These are phyloP conservation scores for Drosophila pseudotalamancana DNA, from an alignment of 2,888 invertebrate species.

Conservation along the genomic window DNA sequence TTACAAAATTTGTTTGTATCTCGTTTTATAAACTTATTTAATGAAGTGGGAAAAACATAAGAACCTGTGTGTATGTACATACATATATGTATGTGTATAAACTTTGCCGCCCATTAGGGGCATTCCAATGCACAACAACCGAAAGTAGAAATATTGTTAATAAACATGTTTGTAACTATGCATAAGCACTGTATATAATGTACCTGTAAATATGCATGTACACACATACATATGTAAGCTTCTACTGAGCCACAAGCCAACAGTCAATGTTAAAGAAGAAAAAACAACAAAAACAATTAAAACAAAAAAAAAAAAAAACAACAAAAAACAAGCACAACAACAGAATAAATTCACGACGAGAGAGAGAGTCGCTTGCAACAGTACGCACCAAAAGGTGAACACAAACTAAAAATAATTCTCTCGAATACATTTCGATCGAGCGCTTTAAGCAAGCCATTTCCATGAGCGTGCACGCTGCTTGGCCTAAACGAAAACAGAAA, in stretches of 20 bases:
- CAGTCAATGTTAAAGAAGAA: conserved; percentile 7
- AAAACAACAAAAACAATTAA: background rate
- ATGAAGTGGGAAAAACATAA: no score
- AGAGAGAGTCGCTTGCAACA: conserved; percentile 44
- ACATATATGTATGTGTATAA: conserved; percentile 3
- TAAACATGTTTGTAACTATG: background rate
- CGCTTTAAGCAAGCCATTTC: conserved; percentile 48
- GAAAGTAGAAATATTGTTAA: conserved; percentile 17
- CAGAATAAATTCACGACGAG: conserved; percentile 1
- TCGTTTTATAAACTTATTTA: no score
- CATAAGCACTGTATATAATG: background rate
- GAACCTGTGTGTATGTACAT: background rate
- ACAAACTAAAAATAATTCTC: conserved; percentile 77
- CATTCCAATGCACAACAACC: conserved; percentile 18
- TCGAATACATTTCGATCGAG: conserved; percentile 51
- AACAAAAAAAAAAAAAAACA: background rate
- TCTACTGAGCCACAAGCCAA: conserved; percentile 7
- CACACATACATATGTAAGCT: background rate
- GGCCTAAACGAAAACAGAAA: conserved; percentile 16
- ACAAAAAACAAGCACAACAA: conserved; percentile 8
- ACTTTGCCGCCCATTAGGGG: no score
- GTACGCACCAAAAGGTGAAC: conserved; percentile 74
- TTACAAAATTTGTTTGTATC: background rate
- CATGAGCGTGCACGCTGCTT: conserved; percentile 15
- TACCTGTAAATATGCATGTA: background rate